These are phyloP conservation scores for Shargacucullia verbasci DNA, from an alignment of 2,888 invertebrate genomes.

Conservation along the genomic window DNA sequence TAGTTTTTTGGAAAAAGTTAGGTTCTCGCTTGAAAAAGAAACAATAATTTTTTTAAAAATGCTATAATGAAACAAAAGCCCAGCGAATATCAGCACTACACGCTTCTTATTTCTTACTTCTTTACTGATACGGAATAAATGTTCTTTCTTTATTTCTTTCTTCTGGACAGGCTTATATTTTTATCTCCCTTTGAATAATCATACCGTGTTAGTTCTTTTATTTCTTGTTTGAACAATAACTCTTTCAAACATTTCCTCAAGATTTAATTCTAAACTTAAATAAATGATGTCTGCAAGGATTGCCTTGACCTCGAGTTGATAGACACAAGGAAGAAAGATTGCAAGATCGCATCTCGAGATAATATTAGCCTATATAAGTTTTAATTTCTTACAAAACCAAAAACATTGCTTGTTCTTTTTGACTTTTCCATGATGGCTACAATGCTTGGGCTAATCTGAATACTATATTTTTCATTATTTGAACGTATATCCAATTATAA, in stretches of 20 bases:
- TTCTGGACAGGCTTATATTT: neutral
- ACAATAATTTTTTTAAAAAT: neutral
- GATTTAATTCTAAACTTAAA: conserved; percentile 25
- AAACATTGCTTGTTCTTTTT: too few species aligned
- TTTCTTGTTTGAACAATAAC: neutral
- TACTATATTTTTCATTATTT: too few species aligned
- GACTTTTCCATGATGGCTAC: too few species aligned
- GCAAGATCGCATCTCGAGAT: conserved; percentile 38
- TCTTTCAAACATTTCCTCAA: conserved; percentile 16
- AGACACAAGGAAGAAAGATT: conserved; percentile 30
- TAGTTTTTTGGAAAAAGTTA: too few species aligned
- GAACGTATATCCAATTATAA: too few species aligned
- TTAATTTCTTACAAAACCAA: conserved; percentile 7
- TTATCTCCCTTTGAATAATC: neutral
- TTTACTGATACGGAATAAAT: too few species aligned
- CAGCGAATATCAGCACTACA: neutral
- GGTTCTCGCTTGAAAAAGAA: neutral
- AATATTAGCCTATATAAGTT: conserved; percentile 16
- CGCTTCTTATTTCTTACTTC: too few species aligned
- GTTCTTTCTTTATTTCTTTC: too few species aligned
- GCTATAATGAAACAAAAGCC: neutral
- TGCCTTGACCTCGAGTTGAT: conserved; percentile 16
- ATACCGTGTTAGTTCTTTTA: neutral
- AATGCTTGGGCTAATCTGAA: too few species aligned
- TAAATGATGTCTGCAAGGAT: conserved; percentile 2